These are phyloP conservation scores for Neotoxoptera formosana DNA, from an alignment of 1,140 invertebrate species.

Conservation along the genomic window DNA sequence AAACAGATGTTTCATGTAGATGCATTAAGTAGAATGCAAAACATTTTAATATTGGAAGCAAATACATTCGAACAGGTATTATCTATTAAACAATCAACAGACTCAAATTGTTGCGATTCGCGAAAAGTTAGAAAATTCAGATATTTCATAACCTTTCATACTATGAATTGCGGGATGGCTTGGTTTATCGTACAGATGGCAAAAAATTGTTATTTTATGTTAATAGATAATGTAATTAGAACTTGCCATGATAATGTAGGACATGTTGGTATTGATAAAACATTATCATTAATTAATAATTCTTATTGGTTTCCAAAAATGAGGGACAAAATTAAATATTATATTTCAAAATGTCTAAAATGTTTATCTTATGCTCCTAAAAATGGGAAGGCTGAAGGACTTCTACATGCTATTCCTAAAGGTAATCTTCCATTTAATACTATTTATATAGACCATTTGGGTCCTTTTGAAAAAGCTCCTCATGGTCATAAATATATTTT, in stretches of 20 bases:
- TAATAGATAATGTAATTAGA: constrained; percentile 25
- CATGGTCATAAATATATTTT: constrained; percentile 60
- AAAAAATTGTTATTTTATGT: constrained; percentile 26
- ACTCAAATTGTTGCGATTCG: background rate
- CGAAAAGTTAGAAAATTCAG: no score
- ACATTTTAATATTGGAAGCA: background rate
- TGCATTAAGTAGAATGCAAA: constrained; percentile 22
- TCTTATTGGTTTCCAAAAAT: constrained; percentile 51
- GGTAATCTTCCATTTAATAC: background rate
- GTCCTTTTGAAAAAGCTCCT: background rate
- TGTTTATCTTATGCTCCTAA: background rate
- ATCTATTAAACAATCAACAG: background rate
- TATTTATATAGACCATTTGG: constrained; percentile 17
- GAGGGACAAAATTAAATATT: background rate
- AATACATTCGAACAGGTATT: background rate
- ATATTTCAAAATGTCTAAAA: constrained; percentile 18
- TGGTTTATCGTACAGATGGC: background rate
- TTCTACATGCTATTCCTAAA: background rate
- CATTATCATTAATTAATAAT: background rate
- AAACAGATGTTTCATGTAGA: constrained; percentile 35
- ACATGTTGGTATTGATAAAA: constrained; percentile 31
- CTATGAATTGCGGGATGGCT: constrained; percentile 2
- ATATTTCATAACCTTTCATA: no score
- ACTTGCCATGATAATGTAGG: constrained; percentile 29
- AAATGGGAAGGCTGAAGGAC: background rate